A percentile compares a stretch with the other conserved stretches of the same genome.
Evolutionary conservation across 2,113 vertebrate species (phyloP).

Genomic region (Corvus cornix): DNA sequence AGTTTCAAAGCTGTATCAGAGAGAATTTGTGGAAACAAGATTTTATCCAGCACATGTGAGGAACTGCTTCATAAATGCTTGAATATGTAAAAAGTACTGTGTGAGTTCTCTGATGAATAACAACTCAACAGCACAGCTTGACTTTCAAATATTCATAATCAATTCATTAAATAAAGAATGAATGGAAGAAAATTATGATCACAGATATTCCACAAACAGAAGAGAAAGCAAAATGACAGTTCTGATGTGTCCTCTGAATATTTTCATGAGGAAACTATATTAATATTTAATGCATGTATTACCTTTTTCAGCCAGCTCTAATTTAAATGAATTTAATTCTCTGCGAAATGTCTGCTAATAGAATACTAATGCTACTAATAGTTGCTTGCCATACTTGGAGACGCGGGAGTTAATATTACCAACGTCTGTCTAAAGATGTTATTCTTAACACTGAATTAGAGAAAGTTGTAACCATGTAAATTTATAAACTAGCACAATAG

Average conservation of each 20-base stretch:
- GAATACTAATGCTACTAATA: conserved; percentile 25
- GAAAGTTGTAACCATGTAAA: conserved; percentile 68
- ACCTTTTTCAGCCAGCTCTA: conserved; percentile 1
- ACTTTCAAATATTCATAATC: conserved; percentile 60
- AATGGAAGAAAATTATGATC: conserved; percentile 43
- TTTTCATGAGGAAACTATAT: conserved; percentile 32
- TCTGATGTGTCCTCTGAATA: conserved; percentile 51
- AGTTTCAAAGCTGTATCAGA: background rate
- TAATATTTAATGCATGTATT: conserved; percentile 39
- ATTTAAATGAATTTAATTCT: conserved; percentile 30
- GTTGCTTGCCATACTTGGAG: conserved; percentile 3
- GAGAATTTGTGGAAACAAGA: background rate
- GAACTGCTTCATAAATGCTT: conserved; percentile 3
- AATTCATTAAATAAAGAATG: conserved; percentile 55
- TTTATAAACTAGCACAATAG: conserved; percentile 65
- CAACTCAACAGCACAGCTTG: conserved; percentile 40
- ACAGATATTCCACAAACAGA: conserved; percentile 50
- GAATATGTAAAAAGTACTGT: background rate
- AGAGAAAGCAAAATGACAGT: conserved; percentile 31
- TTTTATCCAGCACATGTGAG: background rate
- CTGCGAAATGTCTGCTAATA: conserved; percentile 9
- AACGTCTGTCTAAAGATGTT: conserved; percentile 39
- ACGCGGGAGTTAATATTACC: conserved; percentile 1
- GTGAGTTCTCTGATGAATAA: conserved; percentile 39
- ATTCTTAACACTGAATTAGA: conserved; percentile 64